Conservation (phyloP, 2,113 vertebrate species). For the Nanger granti region DNA sequence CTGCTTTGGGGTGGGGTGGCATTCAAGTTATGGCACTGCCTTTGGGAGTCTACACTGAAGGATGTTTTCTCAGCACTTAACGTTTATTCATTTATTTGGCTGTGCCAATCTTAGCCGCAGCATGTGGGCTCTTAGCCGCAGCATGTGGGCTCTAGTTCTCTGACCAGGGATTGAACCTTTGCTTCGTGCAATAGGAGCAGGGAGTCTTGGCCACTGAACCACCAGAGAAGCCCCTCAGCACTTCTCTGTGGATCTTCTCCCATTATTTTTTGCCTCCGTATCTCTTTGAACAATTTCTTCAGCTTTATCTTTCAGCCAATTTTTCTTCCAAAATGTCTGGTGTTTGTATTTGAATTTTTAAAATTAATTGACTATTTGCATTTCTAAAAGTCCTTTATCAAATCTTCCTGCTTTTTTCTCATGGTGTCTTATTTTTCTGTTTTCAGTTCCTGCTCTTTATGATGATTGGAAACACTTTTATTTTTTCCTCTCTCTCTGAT, state of each 20-base stretch:
- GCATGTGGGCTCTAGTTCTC: neutral
- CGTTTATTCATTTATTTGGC: neutral
- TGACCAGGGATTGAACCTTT: neutral
- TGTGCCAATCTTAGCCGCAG: neutral
- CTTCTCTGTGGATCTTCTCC: neutral
- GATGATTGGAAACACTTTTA: neutral
- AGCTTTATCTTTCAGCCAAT: neutral
- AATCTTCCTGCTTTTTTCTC: neutral
- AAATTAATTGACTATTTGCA: neutral
- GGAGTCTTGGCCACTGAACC: neutral
- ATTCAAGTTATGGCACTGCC: accelerated
- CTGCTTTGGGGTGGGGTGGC: neutral
- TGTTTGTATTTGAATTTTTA: neutral
- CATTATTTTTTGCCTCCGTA: neutral
- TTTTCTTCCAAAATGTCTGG: neutral
- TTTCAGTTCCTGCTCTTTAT: neutral
- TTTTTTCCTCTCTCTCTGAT: neutral
- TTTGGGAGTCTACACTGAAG: accelerated
- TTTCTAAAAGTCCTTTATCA: neutral
- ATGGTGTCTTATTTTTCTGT: neutral
- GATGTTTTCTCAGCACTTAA: neutral
- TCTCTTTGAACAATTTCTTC: neutral
- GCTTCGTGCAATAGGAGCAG: neutral
- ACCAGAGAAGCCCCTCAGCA: neutral
- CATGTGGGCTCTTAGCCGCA: neutral